Evolutionary conservation across 2,888 invertebrate genomes (phyloP), one percentile per base, ranked within the genome.

Genomic region (Hyposoter dolosus): DNA sequence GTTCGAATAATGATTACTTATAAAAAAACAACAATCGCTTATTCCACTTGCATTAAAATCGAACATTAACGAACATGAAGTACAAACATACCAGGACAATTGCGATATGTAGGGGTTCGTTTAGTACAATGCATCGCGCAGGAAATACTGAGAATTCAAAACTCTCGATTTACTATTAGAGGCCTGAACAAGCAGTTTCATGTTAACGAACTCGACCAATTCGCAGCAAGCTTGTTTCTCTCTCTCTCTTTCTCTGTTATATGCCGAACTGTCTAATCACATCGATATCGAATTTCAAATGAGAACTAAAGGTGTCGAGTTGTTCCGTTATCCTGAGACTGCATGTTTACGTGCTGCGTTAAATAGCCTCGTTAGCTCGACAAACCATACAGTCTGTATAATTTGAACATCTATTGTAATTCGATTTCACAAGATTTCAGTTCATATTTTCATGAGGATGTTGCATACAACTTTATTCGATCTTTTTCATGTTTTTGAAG

Each of bases 141-240:
- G 45, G 17, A 6, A 75, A 69, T 32, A 75, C 43, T 47, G 45
- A 28, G 28, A 10, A 71, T 65, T 69, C 53, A 69, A 63, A 7
- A 75, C 12, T 74, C 82, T 50, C 50, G 68, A 72, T 78, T 68
- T 56, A 74, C 23, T 65, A 53, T 28, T 10, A 66, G 50, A 63
- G 43, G 47, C 43, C 69, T 43, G 45, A 75, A 78, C 43, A 60
- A 72, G 82, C 45, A 77, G 40, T 84, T 81, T 72, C 19, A 28
- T 19, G 47, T 40, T 63, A 43, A 45, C 15, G 17, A 32, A 75
- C 28, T 60, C 60, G 35, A 23, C 47, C 40, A 69, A 63, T 63
- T 60, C 6, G 19, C 53, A 60, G 32, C 43, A 60, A 43, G 28
- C 40, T 78, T 28, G 23, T 45, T 19, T 72, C 47, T 47, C 60